Conservation (phyloP, 2,113 vertebrate species). For the Chaetura pelagica region DNA sequence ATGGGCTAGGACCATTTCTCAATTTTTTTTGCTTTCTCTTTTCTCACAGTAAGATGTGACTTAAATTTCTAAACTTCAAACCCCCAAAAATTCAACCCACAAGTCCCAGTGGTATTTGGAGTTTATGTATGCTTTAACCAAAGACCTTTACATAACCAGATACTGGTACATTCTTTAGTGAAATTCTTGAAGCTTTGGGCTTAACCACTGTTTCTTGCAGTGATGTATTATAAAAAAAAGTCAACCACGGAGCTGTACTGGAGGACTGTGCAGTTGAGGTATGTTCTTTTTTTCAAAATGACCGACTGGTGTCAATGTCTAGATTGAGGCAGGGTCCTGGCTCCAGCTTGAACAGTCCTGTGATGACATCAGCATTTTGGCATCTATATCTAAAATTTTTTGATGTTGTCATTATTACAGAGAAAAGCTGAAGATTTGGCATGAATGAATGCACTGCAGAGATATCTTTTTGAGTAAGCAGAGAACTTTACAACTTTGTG, state of each 20-base stretch:
- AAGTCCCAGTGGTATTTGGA: slow-evolving; percentile 54
- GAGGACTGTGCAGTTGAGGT: neutral
- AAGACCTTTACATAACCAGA: slow-evolving; percentile 56
- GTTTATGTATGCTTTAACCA: slow-evolving; percentile 57
- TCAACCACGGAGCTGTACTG: slow-evolving; percentile 32
- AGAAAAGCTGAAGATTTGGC: neutral
- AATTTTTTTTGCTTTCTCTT: slow-evolving; percentile 57
- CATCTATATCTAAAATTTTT: neutral
- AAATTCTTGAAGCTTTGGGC: slow-evolving; percentile 55
- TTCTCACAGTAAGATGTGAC: slow-evolving; percentile 51
- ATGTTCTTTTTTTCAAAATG: neutral
- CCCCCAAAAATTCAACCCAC: slow-evolving; percentile 41
- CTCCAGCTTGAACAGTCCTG: neutral
- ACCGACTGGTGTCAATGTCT: neutral
- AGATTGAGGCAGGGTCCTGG: neutral
- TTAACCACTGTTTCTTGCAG: slow-evolving; percentile 48
- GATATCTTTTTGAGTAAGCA: slow-evolving; percentile 17
- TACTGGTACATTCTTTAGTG: slow-evolving; percentile 56
- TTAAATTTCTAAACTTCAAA: slow-evolving; percentile 43
- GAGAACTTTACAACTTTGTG: neutral
- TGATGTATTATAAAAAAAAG: slow-evolving; percentile 51
- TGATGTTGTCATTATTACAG: neutral
- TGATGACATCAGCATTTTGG: slow-evolving; percentile 17
- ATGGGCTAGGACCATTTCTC: slow-evolving; percentile 29
- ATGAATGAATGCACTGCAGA: neutral